phyloP scores from a whole-genome alignment of 2,113 vertebrate species.

The Nothocercus nigrocapillus region DNA sequence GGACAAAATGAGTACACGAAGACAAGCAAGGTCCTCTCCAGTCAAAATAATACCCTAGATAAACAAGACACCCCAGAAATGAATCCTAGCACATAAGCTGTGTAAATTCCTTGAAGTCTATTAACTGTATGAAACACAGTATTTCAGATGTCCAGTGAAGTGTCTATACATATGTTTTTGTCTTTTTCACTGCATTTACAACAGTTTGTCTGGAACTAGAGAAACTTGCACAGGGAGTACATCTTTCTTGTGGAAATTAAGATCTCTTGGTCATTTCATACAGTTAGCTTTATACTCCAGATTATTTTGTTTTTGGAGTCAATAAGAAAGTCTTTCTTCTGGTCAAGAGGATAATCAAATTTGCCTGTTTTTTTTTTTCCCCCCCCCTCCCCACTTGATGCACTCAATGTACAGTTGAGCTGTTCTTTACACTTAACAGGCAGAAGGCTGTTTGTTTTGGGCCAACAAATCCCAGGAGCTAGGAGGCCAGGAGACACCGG shows the following conservation, averaged over 20 bases:
- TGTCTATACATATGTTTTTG: neutral
- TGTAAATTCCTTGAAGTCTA: neutral
- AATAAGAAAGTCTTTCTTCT: neutral
- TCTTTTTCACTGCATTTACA: neutral
- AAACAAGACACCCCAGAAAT: neutral
- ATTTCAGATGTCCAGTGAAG: neutral
- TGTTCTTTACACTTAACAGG: neutral
- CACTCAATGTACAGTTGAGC: neutral
- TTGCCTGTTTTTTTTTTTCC: neutral
- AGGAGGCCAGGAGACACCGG: neutral
- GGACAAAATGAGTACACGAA: neutral
- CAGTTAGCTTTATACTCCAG: neutral
- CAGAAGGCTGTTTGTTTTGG: no score
- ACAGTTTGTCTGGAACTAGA: neutral
- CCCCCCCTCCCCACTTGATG: neutral
- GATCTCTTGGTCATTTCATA: neutral
- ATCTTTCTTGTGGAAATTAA: neutral
- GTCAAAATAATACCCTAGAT: neutral
- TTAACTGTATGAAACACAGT: neutral
- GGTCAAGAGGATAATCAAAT: neutral
- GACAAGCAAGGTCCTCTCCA: neutral
- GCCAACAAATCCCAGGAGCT: neutral
- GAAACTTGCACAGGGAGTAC: neutral
- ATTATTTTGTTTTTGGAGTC: neutral
- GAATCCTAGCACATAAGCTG: accelerated